Conservation (phyloP, 2,797 vertebrate species). For the Muscicapa striata region DNA sequence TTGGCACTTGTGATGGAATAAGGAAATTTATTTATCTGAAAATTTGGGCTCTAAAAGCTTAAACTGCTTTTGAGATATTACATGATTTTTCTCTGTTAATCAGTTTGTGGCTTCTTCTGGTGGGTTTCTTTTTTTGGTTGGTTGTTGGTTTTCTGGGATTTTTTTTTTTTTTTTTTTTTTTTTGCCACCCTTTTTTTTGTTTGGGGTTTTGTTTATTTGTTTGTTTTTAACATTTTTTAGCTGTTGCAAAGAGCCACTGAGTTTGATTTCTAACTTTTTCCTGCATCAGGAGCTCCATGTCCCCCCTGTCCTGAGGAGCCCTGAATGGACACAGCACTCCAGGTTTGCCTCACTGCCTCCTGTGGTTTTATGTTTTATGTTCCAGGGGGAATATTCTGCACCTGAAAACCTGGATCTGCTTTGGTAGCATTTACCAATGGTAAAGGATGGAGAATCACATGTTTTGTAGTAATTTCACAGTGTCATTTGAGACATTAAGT, state of each 20-base stretch:
- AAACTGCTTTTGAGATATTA: background rate
- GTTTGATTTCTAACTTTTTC: background rate
- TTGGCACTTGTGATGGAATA: background rate
- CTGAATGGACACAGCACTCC: background rate
- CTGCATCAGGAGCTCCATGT: background rate
- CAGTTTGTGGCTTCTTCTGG: background rate
- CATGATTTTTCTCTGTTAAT: background rate
- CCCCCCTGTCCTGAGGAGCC: background rate
- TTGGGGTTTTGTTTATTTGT: background rate
- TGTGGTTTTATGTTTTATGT: background rate
- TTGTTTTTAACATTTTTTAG: background rate
- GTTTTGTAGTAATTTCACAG: background rate
- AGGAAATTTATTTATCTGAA: background rate
- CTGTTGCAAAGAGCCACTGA: background rate
- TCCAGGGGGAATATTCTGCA: background rate
- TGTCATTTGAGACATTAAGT: background rate
- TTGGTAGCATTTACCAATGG: background rate
- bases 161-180: too few species aligned
- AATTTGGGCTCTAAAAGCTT: background rate
- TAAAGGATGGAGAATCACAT: background rate
- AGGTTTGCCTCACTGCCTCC: background rate
- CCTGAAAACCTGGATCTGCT: background rate
- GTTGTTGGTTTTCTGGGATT: background rate
- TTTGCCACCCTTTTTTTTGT: background rate
- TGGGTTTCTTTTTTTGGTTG: background rate